Conservation (phyloP, 1,140 invertebrate genomes). For the Chelonus insularis region DNA sequence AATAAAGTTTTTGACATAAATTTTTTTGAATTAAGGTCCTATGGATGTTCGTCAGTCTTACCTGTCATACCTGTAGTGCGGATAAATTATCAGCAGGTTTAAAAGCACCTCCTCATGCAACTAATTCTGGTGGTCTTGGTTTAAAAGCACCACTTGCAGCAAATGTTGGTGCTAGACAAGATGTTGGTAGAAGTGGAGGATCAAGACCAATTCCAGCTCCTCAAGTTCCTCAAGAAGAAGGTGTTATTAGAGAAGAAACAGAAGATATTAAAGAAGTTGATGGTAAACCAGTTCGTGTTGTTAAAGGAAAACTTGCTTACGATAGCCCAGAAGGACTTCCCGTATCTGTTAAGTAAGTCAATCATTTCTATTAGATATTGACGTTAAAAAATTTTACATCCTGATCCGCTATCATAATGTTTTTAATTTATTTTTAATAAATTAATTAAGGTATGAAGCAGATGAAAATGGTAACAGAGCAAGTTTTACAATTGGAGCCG, state of each 20-base stretch:
- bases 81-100: conserved; percentile 48
- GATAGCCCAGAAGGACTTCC: conserved; percentile 55
- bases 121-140: conserved; percentile 44
- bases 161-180: conserved; percentile 23
- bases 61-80: too few relatives aligned
- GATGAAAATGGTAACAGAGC: conserved; percentile 56
- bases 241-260: conserved; percentile 43
- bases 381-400: neutral
- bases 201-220: conserved; percentile 6
- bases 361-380: too few relatives aligned
- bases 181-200: conserved; percentile 18
- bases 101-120: conserved; percentile 48
- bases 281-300: conserved; percentile 45
- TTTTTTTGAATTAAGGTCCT: conserved; percentile 15
- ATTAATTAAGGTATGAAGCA: conserved; percentile 48
- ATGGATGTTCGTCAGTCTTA: too few relatives aligned
- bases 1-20: neutral
- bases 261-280: conserved; percentile 49
- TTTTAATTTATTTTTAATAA: neutral
- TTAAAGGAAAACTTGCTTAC: conserved; percentile 49
- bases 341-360: conserved; percentile 53
- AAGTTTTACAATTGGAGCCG: conserved; percentile 54
- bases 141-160: conserved; percentile 38
- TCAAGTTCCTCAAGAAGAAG: conserved; percentile 32
- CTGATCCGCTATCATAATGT: neutral